Evolutionary conservation across 2,888 invertebrate species (phyloP).

Genomic region (Dryadula phaetusa): DNA sequence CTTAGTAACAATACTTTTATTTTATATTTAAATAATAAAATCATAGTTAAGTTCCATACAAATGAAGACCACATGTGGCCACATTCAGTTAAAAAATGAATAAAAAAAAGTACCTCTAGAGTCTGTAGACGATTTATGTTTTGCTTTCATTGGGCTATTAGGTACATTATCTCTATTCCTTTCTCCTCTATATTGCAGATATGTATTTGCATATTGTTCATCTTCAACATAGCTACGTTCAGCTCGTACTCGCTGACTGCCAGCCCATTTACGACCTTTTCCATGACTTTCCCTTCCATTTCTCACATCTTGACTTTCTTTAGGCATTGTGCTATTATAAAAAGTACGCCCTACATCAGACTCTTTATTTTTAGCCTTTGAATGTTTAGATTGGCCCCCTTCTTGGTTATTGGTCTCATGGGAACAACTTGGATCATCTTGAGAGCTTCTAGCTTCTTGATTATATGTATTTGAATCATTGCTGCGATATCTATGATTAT

Average conservation of each 20-base stretch:
- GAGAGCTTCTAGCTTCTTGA: slow-evolving; percentile 37
- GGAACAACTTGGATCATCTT: slow-evolving; percentile 45
- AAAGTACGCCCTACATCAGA: slow-evolving; percentile 66
- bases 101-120: slow-evolving; percentile 46
- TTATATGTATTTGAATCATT: slow-evolving; percentile 43
- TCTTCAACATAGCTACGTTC: slow-evolving; percentile 69
- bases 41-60: no score
- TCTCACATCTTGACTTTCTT: slow-evolving; percentile 68
- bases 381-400: slow-evolving; percentile 62
- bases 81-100: not conserved
- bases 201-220: slow-evolving; percentile 74
- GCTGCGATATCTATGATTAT: slow-evolving; percentile 41
- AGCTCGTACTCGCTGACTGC: slow-evolving; percentile 65
- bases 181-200: slow-evolving; percentile 62
- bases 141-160: slow-evolving; percentile 61
- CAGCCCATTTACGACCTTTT: slow-evolving; percentile 63
- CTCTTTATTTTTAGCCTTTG: slow-evolving; percentile 68
- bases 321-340: slow-evolving; percentile 71
- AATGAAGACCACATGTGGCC: no score
- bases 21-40: no score
- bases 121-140: slow-evolving; percentile 53
- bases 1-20: no score
- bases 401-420: slow-evolving; percentile 53
- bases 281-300: slow-evolving; percentile 63
- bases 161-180: slow-evolving; percentile 54